Evolutionary conservation across 2,113 vertebrate genomes (phyloP), one percentile per base, ranked within the genome.

Genomic region (Charadrius vociferus): DNA sequence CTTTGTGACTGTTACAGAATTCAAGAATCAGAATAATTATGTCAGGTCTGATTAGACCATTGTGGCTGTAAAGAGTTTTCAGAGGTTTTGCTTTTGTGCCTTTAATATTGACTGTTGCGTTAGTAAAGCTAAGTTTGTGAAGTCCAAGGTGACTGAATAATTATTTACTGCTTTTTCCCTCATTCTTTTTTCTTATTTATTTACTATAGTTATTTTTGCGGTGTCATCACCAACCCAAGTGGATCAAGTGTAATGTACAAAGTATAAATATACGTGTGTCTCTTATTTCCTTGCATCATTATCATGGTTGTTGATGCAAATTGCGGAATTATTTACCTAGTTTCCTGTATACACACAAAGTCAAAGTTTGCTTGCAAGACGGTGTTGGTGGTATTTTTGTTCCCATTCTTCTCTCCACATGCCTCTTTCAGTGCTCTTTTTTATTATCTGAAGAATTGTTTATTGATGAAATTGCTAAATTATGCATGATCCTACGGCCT

Each of bases 401-500:
- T 93, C 75, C 75, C 30, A 80, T 92, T 92, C 27, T 77, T 23
- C 23, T 78, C 59, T 83, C 34, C 55, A 53, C 6, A 10, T 78
- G 15, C 63, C 50, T 92, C 55, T 95, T 80, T 74, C 91, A 66
- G 72, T 49, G 88, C 74, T 92, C 84, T 67, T 72, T 86, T 90
- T 95, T 95, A 95, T 95, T 95, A 90, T 62, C 71, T 86, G 82
- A 88, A 81, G 50, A 74, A 95, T 96, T 96, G 55, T 92, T 96
- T 96, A 90, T 94, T 96, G 90, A 94, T 95, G 78, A 96, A 93
- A 73, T 66, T 66, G 22, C 32, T 96, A 73, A 96, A 96, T 97
- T 85, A 96, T 94, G 85, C 79, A 96, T 97, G 90, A 77, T 77
- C 81, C 45, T 41, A 32, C 88, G 74, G 92, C 74, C 84, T 96